Conservation (phyloP, 2,113 vertebrate species). For the Burhinus oedicnemus region DNA sequence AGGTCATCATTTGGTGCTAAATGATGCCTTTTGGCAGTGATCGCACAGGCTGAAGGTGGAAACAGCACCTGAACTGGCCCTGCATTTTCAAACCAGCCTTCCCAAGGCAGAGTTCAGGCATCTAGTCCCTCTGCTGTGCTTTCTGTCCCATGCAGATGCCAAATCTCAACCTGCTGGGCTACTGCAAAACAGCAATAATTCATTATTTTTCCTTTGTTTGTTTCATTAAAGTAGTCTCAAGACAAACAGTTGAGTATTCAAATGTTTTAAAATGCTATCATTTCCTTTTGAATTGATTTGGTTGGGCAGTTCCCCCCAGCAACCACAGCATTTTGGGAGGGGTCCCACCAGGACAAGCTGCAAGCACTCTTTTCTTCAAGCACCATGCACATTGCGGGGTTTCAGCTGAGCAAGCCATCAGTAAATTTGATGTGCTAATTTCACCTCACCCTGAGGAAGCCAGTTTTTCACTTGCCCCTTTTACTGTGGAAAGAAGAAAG, state of each 20-base stretch:
- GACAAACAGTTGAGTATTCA: neutral
- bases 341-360: neutral
- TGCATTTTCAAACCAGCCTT: neutral
- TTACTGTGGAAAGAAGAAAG: neutral
- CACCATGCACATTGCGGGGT: fast-evolving
- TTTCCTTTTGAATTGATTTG: neutral
- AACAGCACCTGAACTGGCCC: neutral
- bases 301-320: neutral
- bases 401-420: neutral
- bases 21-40: neutral
- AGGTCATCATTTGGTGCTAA: too few relatives aligned
- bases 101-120: neutral
- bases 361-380: neutral
- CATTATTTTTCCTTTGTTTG: neutral
- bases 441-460: neutral
- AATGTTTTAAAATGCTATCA: neutral
- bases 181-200: neutral
- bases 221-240: neutral
- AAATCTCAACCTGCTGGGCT: neutral
- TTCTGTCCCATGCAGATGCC: neutral
- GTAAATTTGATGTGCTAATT: neutral
- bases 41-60: neutral
- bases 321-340: neutral
- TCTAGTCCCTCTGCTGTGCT: neutral
- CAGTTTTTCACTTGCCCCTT: neutral